Conservation (phyloP, 2,888 invertebrate species). For the Noctua pronuba region DNA sequence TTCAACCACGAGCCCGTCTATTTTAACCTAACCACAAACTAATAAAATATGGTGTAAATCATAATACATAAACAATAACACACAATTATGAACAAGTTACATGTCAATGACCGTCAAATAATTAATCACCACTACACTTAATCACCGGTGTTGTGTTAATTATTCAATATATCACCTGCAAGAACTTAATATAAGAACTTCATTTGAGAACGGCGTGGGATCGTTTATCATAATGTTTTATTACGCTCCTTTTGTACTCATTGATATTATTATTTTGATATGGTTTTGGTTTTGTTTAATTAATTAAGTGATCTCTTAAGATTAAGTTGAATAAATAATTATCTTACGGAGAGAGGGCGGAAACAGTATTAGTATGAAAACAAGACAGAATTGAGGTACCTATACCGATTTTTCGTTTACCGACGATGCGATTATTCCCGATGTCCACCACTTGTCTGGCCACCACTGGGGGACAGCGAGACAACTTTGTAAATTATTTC, state of each 20-base stretch:
- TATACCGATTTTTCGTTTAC: neutral
- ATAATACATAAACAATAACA: conserved; percentile 43
- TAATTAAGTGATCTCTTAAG: conserved; percentile 6
- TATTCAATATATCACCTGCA: conserved; percentile 56
- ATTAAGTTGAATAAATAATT: conserved; percentile 1
- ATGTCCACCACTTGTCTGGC: too few relatives aligned
- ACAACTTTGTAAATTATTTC: too few relatives aligned
- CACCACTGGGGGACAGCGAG: too few relatives aligned
- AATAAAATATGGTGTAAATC: neutral
- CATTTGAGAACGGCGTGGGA: conserved; percentile 31
- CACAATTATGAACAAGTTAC: conserved; percentile 23
- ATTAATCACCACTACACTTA: conserved; percentile 51
- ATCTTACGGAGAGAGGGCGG: neutral
- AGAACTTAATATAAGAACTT: conserved; percentile 57
- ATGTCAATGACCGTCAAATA: conserved; percentile 47
- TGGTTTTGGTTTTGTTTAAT: conserved; percentile 5
- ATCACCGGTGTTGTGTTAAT: conserved; percentile 51
- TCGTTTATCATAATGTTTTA: conserved; percentile 46
- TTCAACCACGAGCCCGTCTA: neutral
- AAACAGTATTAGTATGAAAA: neutral
- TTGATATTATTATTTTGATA: conserved; percentile 24
- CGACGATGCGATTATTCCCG: too few relatives aligned
- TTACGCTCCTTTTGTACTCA: conserved; percentile 38
- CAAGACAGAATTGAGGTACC: neutral
- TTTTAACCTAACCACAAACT: conserved; percentile 1